Conservation (phyloP, 2,888 invertebrate species). For the Amblyjoppa fuscipennis region DNA sequence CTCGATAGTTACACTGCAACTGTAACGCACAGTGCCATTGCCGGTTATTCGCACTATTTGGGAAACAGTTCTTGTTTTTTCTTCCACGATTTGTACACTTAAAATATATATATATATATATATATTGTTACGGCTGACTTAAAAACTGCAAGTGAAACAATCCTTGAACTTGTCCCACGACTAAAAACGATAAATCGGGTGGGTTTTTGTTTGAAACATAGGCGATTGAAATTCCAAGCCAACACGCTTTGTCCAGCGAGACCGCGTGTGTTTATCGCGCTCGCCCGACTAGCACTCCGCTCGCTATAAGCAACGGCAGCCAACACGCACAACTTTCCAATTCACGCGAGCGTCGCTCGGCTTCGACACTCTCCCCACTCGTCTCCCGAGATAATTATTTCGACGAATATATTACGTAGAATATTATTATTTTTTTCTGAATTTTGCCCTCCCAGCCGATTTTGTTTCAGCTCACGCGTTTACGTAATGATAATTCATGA, state of each 20-base stretch:
- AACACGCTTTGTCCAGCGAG: conserved; percentile 15
- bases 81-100: not conserved
- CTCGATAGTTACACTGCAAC: too few relatives aligned
- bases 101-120: too few relatives aligned
- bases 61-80: not conserved
- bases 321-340: conserved; percentile 63
- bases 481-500: not conserved
- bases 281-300: conserved; percentile 37
- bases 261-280: conserved; percentile 52
- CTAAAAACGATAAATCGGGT: conserved; percentile 11
- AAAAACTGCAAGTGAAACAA: not conserved
- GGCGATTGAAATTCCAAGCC: conserved; percentile 12
- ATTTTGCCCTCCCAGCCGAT: not conserved
- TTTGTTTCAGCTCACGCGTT: too few relatives aligned
- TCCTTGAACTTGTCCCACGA: conserved; percentile 5
- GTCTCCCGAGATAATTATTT: not conserved
- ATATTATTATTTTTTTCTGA: not conserved
- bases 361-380: not conserved
- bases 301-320: conserved; percentile 39
- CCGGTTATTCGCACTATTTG: too few relatives aligned
- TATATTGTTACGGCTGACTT: conserved; percentile 1
- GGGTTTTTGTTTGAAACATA: conserved; percentile 19
- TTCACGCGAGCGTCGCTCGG: conserved; percentile 38
- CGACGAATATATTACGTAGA: not conserved
- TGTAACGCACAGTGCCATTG: too few relatives aligned